Percentiles rank a stretch among this genome's conserved stretches.
Evolutionary conservation across 2,113 vertebrate species (phyloP).

Genomic region (Alces alces): DNA sequence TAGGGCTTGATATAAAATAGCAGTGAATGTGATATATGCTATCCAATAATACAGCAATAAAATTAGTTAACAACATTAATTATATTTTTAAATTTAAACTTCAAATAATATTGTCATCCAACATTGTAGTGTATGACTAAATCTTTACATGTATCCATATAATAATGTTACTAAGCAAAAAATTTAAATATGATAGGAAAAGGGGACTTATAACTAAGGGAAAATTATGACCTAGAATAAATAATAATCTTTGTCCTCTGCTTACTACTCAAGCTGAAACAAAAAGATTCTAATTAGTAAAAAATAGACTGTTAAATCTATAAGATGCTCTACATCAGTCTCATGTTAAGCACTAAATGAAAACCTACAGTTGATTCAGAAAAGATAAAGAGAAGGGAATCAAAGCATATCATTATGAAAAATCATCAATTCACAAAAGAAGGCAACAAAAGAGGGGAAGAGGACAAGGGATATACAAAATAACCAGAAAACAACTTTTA

Average conservation of each 20-base stretch:
- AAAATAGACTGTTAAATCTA: not conserved
- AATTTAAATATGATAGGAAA: not conserved
- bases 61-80: not conserved
- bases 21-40: not conserved
- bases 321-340: not conserved
- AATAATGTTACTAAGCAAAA: not conserved
- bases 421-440: not conserved
- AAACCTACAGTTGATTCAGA: not conserved
- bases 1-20: not conserved
- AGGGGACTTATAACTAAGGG: not conserved
- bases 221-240: not conserved
- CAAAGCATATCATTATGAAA: not conserved
- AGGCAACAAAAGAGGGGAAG: not conserved
- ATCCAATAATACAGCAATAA: not conserved
- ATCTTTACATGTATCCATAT: not conserved
- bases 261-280: not conserved
- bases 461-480: not conserved
- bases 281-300: not conserved
- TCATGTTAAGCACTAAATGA: not conserved
- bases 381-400: not conserved
- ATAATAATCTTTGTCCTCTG: not conserved
- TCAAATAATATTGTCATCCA: not conserved
- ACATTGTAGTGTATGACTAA: not conserved
- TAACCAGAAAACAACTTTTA: not conserved
- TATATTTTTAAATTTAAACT: not conserved